These are phyloP conservation scores for Meiosimyza platycephala DNA, from an alignment of 2,888 invertebrate species.

Conservation along the genomic window DNA sequence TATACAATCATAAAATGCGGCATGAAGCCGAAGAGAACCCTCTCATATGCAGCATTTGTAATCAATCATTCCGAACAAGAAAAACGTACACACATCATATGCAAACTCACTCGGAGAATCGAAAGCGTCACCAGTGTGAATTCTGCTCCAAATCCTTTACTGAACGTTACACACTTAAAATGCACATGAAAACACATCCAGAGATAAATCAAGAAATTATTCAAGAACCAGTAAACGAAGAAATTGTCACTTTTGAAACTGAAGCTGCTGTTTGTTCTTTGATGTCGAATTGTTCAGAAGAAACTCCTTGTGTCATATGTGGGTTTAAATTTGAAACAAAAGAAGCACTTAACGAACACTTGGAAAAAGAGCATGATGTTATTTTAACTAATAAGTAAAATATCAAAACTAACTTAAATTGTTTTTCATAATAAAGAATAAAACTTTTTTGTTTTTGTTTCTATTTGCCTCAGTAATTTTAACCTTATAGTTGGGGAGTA, in stretches of 20 bases:
- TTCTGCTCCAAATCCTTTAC: constrained; percentile 62
- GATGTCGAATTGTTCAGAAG: constrained; percentile 31
- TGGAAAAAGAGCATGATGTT: constrained; percentile 59
- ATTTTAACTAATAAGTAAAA: constrained; percentile 51
- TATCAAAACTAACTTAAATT: too few relatives aligned
- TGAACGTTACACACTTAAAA: constrained; percentile 63
- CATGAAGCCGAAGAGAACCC: constrained; percentile 65
- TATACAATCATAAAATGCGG: constrained; percentile 61
- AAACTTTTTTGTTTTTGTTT: background rate
- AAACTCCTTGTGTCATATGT: constrained; percentile 55
- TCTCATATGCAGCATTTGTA: constrained; percentile 59
- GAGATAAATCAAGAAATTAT: constrained; percentile 6
- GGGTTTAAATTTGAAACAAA: constrained; percentile 55
- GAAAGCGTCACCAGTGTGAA: constrained; percentile 60
- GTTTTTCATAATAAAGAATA: background rate
- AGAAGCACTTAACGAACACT: constrained; percentile 55
- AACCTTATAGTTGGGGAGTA: too few relatives aligned
- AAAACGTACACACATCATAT: constrained; percentile 63
- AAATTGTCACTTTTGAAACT: constrained; percentile 51
- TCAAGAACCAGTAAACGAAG: background rate
- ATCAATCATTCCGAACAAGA: constrained; percentile 61
- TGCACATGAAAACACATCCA: constrained; percentile 60
- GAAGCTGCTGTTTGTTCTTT: constrained; percentile 53
- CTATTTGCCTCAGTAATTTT: too few relatives aligned
- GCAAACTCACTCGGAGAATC: constrained; percentile 60